Evolutionary conservation across 2,113 vertebrate species (phyloP).

Genomic region (Chloropsis cyanopogon): DNA sequence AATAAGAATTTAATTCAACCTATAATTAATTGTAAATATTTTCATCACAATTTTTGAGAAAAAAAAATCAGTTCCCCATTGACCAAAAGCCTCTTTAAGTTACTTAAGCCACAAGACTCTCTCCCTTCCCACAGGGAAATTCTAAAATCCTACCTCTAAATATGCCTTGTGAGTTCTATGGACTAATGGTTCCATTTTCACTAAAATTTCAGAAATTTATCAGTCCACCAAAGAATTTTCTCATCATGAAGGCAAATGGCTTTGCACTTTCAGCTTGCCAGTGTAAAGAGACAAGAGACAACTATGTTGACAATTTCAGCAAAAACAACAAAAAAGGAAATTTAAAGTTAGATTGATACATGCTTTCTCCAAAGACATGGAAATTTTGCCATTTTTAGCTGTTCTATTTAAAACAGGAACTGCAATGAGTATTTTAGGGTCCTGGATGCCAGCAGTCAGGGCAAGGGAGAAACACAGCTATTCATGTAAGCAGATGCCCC

Average conservation of each 20-base stretch:
- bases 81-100: background rate
- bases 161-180: background rate
- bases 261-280: background rate
- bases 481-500: background rate
- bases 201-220: background rate
- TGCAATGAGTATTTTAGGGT: constrained; percentile 28
- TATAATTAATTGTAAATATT: background rate
- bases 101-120: background rate
- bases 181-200: background rate
- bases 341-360: background rate
- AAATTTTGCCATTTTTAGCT: constrained; percentile 56
- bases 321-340: background rate
- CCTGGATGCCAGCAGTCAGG: constrained; percentile 32
- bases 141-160: background rate
- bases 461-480: background rate
- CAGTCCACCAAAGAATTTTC: background rate
- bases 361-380: constrained; percentile 31
- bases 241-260: background rate
- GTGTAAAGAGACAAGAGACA: background rate
- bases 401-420: constrained; percentile 47
- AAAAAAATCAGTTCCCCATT: background rate
- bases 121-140: background rate
- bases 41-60: background rate
- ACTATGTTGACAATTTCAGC: background rate
- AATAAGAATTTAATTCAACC: background rate